Percentiles rank a stretch among this genome's conserved stretches.
Conservation (phyloP, 2,888 invertebrate species). For the Malthinus seriepunctatus region DNA sequence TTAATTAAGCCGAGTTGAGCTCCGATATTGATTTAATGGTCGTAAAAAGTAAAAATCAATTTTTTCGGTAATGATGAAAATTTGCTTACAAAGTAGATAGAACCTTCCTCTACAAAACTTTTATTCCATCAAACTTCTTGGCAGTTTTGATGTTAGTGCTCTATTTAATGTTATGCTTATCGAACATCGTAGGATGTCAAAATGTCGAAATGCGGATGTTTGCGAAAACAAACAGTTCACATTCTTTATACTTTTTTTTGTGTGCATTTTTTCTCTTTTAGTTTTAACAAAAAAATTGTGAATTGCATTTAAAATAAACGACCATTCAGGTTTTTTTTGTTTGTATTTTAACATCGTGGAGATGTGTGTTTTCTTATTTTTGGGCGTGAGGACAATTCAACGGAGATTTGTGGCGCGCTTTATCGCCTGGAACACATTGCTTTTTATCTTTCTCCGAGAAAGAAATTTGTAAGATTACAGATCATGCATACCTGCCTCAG, state of each 20-base stretch:
- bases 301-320: neutral
- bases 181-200: constrained; percentile 5
- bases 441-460: constrained; percentile 46
- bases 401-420: constrained; percentile 51
- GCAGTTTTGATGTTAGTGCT: constrained; percentile 5
- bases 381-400: constrained; percentile 41
- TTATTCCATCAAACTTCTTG: neutral
- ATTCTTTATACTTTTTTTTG: too few species aligned
- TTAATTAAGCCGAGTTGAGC: too few species aligned
- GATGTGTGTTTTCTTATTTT: constrained; percentile 17
- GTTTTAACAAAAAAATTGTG: neutral
- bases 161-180: constrained; percentile 4
- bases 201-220: neutral
- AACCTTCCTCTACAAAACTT: neutral
- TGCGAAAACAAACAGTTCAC: neutral
- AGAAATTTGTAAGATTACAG: constrained; percentile 52
- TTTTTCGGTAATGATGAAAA: constrained; percentile 1
- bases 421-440: constrained; percentile 50
- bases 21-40: too few species aligned
- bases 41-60: too few species aligned
- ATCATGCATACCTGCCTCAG: constrained; percentile 47
- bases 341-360: constrained; percentile 15
- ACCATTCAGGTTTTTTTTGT: constrained; percentile 10
- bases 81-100: constrained; percentile 1
- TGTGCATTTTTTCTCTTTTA: too few species aligned